phyloP scores from a whole-genome alignment of 2,888 invertebrate genomes.

The Erpobdella octoculata region DNA sequence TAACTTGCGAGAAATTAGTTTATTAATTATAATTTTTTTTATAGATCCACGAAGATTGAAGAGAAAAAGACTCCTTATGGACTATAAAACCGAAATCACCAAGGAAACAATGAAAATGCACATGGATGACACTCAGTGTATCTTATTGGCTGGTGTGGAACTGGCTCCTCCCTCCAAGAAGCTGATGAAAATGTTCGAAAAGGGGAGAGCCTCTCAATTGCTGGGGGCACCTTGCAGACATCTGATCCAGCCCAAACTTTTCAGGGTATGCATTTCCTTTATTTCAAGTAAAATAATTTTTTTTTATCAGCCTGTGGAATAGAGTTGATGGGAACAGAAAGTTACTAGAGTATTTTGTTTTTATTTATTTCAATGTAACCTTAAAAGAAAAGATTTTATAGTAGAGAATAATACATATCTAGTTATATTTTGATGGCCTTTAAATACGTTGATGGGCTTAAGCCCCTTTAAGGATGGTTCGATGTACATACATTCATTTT shows the following conservation, averaged over 20 bases:
- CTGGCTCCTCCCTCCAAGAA: slow-evolving; percentile 8
- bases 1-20: too few relatives aligned
- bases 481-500: too few relatives aligned
- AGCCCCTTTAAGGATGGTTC: too few relatives aligned
- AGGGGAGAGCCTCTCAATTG: neutral
- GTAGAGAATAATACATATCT: too few relatives aligned
- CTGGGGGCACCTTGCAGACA: neutral
- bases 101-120: neutral
- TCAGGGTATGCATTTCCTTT: neutral
- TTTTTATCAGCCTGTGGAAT: neutral
- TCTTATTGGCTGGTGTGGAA: neutral
- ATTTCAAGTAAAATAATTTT: neutral
- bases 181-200: neutral
- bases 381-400: too few relatives aligned
- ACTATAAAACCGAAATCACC: neutral
- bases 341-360: too few relatives aligned
- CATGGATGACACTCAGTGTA: neutral
- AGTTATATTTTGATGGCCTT: too few relatives aligned
- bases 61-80: neutral
- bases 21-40: too few relatives aligned
- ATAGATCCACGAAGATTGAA: too few relatives aligned
- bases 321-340: too few relatives aligned
- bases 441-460: too few relatives aligned
- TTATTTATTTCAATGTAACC: too few relatives aligned
- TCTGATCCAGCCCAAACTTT: neutral